phyloP scores from a whole-genome alignment of 2,888 invertebrate genomes.

The Andricus quercusramuli region DNA sequence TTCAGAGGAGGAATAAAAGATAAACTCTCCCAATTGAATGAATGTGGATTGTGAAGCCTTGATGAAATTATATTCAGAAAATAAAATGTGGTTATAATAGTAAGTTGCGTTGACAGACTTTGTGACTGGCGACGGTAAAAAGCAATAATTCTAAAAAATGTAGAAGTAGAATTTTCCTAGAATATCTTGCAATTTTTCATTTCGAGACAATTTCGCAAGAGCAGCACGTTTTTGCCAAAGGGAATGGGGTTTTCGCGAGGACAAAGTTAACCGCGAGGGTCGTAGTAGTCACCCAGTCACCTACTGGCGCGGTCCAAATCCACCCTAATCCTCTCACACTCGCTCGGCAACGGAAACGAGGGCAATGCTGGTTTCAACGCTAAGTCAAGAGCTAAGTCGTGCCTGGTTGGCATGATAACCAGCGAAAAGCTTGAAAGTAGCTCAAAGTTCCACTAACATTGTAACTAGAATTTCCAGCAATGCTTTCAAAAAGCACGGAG shows the following conservation, averaged over 20 bases:
- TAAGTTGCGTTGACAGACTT: too few species aligned
- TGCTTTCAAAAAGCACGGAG: background rate
- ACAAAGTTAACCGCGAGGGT: constrained; percentile 38
- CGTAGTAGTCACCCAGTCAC: constrained; percentile 50
- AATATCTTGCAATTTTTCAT: background rate
- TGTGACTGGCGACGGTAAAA: too few species aligned
- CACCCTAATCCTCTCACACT: constrained; percentile 52
- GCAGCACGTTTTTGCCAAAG: constrained; percentile 17
- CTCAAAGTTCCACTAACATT: constrained; percentile 13
- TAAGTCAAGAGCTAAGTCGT: constrained; percentile 58
- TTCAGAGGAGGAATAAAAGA: too few species aligned
- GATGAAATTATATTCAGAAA: too few species aligned
- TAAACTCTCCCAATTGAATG: too few species aligned
- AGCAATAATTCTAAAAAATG: too few species aligned
- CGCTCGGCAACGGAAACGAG: constrained; percentile 41
- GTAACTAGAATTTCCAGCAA: constrained; percentile 20
- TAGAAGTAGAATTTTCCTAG: background rate
- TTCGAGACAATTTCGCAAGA: background rate
- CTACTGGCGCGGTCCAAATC: constrained; percentile 51
- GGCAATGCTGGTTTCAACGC: constrained; percentile 37
- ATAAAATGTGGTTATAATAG: too few species aligned
- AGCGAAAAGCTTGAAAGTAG: constrained; percentile 47
- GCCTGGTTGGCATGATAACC: constrained; percentile 64
- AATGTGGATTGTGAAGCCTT: too few species aligned
- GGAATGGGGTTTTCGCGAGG: constrained; percentile 25